These are phyloP conservation scores for Leptatherina wallacei DNA, from an alignment of 2,797 vertebrate species.

Conservation along the genomic window DNA sequence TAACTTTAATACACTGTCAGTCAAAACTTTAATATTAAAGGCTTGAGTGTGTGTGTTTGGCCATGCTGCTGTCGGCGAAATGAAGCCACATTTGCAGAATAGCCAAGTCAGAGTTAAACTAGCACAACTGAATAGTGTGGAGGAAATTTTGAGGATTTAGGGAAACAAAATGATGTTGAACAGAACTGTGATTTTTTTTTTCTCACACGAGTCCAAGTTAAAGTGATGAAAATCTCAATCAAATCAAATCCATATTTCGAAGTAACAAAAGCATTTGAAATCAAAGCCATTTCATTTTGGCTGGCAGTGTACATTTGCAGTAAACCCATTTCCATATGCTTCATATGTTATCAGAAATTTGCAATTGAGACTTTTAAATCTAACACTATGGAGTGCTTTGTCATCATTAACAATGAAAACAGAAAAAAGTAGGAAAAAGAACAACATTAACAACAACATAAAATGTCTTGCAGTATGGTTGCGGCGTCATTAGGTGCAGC, in stretches of 20 bases:
- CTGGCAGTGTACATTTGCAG: conserved; percentile 23
- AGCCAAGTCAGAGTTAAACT: neutral
- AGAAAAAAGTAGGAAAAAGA: neutral
- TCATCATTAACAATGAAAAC: conserved; percentile 20
- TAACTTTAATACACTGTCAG: conserved; percentile 17
- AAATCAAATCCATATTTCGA: neutral
- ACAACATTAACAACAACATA: neutral
- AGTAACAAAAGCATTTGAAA: neutral
- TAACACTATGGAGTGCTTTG: neutral
- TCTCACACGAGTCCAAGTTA: neutral
- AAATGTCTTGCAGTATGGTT: neutral
- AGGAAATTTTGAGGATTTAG: neutral
- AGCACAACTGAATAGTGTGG: neutral
- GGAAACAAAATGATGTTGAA: neutral
- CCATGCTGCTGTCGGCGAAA: neutral
- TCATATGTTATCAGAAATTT: neutral
- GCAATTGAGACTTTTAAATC: neutral
- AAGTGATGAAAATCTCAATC: neutral
- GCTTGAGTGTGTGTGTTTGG: neutral
- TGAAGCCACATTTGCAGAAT: neutral
- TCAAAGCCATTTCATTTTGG: neutral
- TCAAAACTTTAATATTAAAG: conserved; percentile 6
- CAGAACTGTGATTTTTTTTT: neutral
- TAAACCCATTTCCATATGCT: conserved; percentile 3
- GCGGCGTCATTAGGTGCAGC: neutral